Conservation (phyloP, 2,113 vertebrate genomes). For the Chitala chitala region DNA sequence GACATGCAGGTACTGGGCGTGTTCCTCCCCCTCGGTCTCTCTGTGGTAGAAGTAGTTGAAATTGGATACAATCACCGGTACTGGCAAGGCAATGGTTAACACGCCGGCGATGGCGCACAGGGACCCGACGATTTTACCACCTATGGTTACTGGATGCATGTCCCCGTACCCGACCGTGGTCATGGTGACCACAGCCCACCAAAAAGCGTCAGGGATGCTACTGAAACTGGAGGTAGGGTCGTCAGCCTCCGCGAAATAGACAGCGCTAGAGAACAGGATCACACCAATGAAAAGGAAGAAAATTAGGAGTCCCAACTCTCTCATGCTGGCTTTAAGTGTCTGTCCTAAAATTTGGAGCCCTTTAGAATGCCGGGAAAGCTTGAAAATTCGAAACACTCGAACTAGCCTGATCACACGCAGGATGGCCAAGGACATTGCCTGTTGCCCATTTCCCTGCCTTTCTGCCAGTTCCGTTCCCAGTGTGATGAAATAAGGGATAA, state of each 20-base stretch:
- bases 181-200: slow-evolving; percentile 99
- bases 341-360: slow-evolving; percentile 94
- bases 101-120: slow-evolving; percentile 94
- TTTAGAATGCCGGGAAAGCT: slow-evolving; percentile 93
- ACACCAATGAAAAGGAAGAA: slow-evolving; percentile 97
- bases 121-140: slow-evolving; percentile 94
- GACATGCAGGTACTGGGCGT: slow-evolving; percentile 78
- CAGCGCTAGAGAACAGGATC: slow-evolving; percentile 93
- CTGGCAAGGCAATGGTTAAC: slow-evolving; percentile 90
- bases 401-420: slow-evolving; percentile 90
- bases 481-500: slow-evolving; percentile 96
- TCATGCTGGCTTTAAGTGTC: slow-evolving; percentile 94
- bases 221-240: slow-evolving; percentile 89
- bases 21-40: slow-evolving; percentile 93
- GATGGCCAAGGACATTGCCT: slow-evolving; percentile 96
- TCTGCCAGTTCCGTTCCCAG: slow-evolving; percentile 91
- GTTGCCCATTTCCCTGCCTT: slow-evolving; percentile 82
- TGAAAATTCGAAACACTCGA: slow-evolving; percentile 94
- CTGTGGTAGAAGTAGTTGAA: slow-evolving; percentile 98
- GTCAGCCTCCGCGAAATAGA: slow-evolving; percentile 93
- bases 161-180: slow-evolving; percentile 96
- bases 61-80: slow-evolving; percentile 96
- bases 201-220: slow-evolving; percentile 96
- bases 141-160: slow-evolving; percentile 96
- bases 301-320: slow-evolving; percentile 88